Evolutionary conservation across 2,888 invertebrate species (phyloP).

Genomic region (Nezara viridula): DNA sequence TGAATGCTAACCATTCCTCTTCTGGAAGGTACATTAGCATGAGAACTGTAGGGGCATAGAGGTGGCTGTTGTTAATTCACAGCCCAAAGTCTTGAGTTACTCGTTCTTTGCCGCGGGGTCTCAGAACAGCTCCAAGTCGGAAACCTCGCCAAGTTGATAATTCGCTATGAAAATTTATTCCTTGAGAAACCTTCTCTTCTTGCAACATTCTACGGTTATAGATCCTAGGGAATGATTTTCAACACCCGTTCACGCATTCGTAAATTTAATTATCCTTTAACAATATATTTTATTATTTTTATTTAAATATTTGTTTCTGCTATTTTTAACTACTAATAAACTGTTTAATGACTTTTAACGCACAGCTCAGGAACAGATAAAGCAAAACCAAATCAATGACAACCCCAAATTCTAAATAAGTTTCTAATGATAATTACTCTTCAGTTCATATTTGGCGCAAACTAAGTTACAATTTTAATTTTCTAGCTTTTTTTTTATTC

Average conservation of each 20-base stretch:
- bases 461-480: too few relatives aligned
- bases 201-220: neutral
- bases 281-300: neutral
- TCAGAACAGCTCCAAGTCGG: neutral
- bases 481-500: too few relatives aligned
- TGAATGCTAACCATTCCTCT: neutral
- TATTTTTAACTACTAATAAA: too few relatives aligned
- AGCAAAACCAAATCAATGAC: too few relatives aligned
- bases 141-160: neutral
- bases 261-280: neutral
- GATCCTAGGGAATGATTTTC: neutral
- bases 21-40: neutral
- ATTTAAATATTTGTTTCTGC: neutral
- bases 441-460: too few relatives aligned
- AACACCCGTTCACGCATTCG: neutral
- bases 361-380: too few relatives aligned
- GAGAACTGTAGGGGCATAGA: neutral
- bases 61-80: neutral
- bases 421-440: too few relatives aligned
- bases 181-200: neutral
- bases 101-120: neutral
- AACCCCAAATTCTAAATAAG: too few relatives aligned
- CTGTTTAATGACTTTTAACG: too few relatives aligned
- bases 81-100: neutral
- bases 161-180: neutral